Evolutionary conservation across 2,888 invertebrate species (phyloP).

Genomic region (Nomada ruficornis): DNA sequence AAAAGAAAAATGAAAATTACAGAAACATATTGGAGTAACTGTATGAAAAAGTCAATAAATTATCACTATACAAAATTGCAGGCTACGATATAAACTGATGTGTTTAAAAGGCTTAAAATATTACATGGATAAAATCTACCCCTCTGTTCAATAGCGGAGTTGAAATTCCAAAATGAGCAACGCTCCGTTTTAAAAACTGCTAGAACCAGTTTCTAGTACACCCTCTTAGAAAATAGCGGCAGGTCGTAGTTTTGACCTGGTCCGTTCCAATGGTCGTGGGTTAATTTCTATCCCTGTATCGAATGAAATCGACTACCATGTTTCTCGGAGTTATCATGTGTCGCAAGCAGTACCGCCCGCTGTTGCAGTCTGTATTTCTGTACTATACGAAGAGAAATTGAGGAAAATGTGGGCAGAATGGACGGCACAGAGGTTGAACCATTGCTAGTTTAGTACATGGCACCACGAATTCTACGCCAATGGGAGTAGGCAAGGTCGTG

Average conservation of each 20-base stretch:
- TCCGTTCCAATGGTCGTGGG: neutral
- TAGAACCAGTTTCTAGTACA: neutral
- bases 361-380: neutral
- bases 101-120: too few relatives aligned
- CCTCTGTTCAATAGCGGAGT: too few relatives aligned
- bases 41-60: neutral
- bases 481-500: constrained; percentile 38
- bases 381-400: neutral
- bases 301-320: too few relatives aligned
- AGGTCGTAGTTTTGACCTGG: neutral
- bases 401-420: neutral
- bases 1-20: neutral
- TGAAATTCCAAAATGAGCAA: neutral
- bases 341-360: too few relatives aligned
- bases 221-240: neutral
- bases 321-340: neutral
- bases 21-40: too few relatives aligned
- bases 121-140: too few relatives aligned
- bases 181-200: neutral
- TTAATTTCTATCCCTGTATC: neutral
- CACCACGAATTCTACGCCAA: constrained; percentile 20
- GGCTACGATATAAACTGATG: too few relatives aligned
- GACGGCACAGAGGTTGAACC: neutral
- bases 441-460: neutral
- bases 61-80: too few relatives aligned